A percentile compares a stretch with the other conserved stretches of the same genome.
Evolutionary conservation across 2,888 invertebrate genomes (phyloP).

Genomic region (Lathronympha strigana): DNA sequence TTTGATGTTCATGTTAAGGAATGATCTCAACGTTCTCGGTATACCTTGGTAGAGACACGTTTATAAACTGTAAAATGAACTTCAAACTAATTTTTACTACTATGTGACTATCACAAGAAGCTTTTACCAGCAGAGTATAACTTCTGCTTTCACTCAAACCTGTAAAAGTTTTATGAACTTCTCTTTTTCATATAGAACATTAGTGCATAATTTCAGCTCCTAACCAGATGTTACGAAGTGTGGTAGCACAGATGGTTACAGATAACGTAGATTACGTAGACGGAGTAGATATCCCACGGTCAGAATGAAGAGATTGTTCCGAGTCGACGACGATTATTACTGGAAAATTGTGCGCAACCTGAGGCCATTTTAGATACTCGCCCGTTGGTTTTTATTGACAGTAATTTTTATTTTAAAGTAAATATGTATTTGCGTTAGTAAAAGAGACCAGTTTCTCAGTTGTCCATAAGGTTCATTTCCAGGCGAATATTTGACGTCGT

Average conservation of each 20-base stretch:
- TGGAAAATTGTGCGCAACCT: no score
- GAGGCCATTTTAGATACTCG: no score
- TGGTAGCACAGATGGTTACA: neutral
- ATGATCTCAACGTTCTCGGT: no score
- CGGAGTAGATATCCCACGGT: neutral
- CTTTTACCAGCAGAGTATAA: slow-evolving; percentile 29
- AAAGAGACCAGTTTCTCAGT: no score
- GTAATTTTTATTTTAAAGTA: no score
- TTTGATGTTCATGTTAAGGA: no score
- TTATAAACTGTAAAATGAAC: neutral
- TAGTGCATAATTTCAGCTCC: slow-evolving; percentile 5
- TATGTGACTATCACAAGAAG: slow-evolving; percentile 12
- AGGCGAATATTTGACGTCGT: no score
- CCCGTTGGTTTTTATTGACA: no score
- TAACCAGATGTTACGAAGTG: slow-evolving; percentile 8
- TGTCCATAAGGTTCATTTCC: no score
- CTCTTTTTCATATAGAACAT: slow-evolving; percentile 9
- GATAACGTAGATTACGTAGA: neutral
- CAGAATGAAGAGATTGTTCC: neutral
- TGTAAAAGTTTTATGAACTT: slow-evolving; percentile 24
- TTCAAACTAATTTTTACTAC: neutral
- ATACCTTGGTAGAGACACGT: no score
- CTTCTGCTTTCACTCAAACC: slow-evolving; percentile 10
- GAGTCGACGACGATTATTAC: neutral
- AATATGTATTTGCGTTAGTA: no score